Evolutionary conservation across 2,113 vertebrate species (phyloP), one percentile per base, ranked within the genome.

Genomic region (Equus przewalskii): DNA sequence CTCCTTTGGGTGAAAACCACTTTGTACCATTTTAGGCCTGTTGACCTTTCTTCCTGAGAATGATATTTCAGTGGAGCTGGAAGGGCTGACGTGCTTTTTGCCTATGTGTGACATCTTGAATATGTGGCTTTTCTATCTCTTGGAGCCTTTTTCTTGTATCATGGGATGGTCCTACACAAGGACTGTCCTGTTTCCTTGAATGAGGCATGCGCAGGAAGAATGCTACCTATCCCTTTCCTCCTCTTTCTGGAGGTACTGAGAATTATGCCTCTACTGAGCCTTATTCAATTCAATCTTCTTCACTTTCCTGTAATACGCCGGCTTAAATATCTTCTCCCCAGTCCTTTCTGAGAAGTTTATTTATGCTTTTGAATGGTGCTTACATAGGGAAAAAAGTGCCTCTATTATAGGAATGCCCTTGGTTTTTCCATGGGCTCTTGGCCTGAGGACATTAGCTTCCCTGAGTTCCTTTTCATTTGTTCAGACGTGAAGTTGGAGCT

Each of bases 341-440:
- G 97, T 98, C 85, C 3, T 22, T 96, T 96, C 96, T 9, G 24
- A 98, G 97, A 95, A 97, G 95, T 93, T 97, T 97, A 95, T 98
- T 98, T 98, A 91, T 95, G 88, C 49, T 91, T 92, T 67, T 56
- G 70, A 84, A 78, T 44, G 44, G 33, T 60, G 41, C 72, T 56
- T 91, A 72, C 30, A 5, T 15, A 58, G 65, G 70, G 58, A 30
- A n/a, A 75, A 60, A 56, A 10, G 58, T 33, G 21, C 70, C 69
- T 97, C 83, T 95, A 8, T 93, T 80, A 46, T 28, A 85, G 62
- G 33, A 92, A 95, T 13, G 72, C 33, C 87, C 97, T 98, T 95
- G 93, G 72, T 95, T 95, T 96, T 96, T 95, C 89, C 87, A 62
- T 9, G 70, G 28, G 72, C 67, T 97, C 46, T 30, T 95, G 97